A percentile compares a stretch with the other conserved stretches of the same genome.
Evolutionary conservation across 2,797 vertebrate species (phyloP).

Genomic region (Astyanax mexicanus): DNA sequence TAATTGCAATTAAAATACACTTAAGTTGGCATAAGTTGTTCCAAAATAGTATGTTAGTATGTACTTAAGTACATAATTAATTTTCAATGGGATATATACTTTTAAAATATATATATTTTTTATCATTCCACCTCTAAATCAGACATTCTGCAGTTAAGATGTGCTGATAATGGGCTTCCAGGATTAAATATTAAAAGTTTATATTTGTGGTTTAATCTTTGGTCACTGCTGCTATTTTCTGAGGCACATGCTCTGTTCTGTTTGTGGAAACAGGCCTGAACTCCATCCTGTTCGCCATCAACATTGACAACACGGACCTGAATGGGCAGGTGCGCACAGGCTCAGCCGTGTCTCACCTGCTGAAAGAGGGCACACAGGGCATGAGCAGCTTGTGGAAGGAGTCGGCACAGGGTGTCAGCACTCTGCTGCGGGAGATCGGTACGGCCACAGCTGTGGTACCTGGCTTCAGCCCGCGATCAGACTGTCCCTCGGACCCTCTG

Average conservation of each 20-base stretch:
- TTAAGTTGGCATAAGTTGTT: too few relatives aligned
- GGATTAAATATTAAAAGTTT: not conserved
- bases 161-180: not conserved
- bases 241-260: not conserved
- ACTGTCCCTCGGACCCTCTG: slow-evolving; percentile 86
- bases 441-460: slow-evolving; percentile 91
- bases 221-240: not conserved
- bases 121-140: too few relatives aligned
- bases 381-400: slow-evolving; percentile 93
- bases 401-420: slow-evolving; percentile 95
- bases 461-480: slow-evolving; percentile 85
- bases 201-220: not conserved
- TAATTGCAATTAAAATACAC: too few relatives aligned
- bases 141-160: not conserved
- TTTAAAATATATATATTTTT: too few relatives aligned
- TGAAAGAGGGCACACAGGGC: slow-evolving; percentile 96
- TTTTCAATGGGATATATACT: too few relatives aligned
- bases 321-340: slow-evolving; percentile 84
- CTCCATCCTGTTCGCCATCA: slow-evolving; percentile 98
- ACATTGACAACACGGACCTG: slow-evolving; percentile 96
- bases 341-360: slow-evolving; percentile 84
- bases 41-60: too few relatives aligned
- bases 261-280: slow-evolving; percentile 85
- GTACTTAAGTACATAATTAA: too few relatives aligned
- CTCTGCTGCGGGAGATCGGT: slow-evolving; percentile 91